A percentile compares a stretch with the other conserved stretches of the same genome.
These are phyloP conservation scores for Lacerta bilineata DNA, from an alignment of 2,797 vertebrate species.

Conservation along the genomic window DNA sequence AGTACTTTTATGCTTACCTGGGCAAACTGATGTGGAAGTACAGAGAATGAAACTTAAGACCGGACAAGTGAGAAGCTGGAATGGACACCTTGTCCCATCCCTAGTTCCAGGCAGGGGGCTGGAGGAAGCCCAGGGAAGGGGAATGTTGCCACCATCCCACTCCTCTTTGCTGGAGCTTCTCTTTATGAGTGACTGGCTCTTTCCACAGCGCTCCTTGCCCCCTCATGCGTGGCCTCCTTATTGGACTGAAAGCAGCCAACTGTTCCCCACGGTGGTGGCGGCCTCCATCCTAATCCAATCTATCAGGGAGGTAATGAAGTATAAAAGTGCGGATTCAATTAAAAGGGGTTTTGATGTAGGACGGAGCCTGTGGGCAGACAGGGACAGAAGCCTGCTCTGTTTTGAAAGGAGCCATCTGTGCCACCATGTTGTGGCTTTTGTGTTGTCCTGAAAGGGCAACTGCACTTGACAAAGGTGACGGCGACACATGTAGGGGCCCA, in stretches of 20 bases:
- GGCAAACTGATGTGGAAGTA: too few relatives aligned
- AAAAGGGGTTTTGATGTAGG: constrained; percentile 71
- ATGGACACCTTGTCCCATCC: too few relatives aligned
- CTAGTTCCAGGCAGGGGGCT: too few relatives aligned
- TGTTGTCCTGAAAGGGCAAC: constrained; percentile 55
- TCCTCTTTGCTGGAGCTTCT: background rate
- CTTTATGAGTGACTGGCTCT: background rate
- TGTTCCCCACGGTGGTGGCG: constrained; percentile 51
- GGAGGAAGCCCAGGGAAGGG: background rate
- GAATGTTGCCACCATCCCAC: background rate
- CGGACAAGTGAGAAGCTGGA: too few relatives aligned
- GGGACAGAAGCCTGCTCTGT: constrained; percentile 60
- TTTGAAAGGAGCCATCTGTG: constrained; percentile 81
- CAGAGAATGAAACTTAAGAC: too few relatives aligned
- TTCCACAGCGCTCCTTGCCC: background rate
- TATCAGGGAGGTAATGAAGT: constrained; percentile 82
- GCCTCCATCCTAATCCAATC: constrained; percentile 74
- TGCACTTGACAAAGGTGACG: constrained; percentile 36
- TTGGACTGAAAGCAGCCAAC: constrained; percentile 57
- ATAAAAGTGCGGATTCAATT: constrained; percentile 80
- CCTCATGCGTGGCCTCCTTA: constrained; percentile 22
- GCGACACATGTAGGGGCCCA: background rate
- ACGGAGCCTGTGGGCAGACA: constrained; percentile 69
- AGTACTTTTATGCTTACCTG: too few relatives aligned
- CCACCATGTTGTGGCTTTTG: constrained; percentile 59